These are phyloP conservation scores for Strigamia crassipes DNA, from an alignment of 2,888 invertebrate genomes.

Conservation along the genomic window DNA sequence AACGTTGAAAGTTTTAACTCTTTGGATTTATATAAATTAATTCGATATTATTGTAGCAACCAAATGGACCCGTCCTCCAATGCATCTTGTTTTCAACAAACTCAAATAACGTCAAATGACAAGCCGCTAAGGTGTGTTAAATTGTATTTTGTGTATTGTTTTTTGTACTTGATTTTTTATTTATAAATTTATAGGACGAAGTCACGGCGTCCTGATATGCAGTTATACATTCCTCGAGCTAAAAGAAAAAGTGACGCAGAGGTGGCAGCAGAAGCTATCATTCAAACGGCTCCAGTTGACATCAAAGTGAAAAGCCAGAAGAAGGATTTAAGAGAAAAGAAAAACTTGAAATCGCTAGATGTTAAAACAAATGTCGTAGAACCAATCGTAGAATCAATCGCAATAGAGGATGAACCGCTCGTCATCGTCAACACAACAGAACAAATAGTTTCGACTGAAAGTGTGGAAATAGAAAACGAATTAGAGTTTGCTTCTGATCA, in stretches of 20 bases:
- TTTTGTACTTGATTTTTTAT: background rate
- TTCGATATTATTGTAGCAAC: background rate
- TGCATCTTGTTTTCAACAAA: background rate
- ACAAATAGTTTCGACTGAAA: background rate
- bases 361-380: background rate
- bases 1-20: background rate
- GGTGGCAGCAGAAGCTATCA: slow-evolving; percentile 48
- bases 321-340: background rate
- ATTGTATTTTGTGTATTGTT: background rate
- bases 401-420: background rate
- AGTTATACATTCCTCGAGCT: slow-evolving; percentile 77
- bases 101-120: background rate
- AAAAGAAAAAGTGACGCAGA: slow-evolving; percentile 52
- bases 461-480: background rate
- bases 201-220: slow-evolving; percentile 72
- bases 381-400: background rate
- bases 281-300: background rate
- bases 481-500: background rate
- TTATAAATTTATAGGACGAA: slow-evolving; percentile 43
- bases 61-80: background rate
- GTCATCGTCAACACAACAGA: background rate
- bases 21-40: background rate
- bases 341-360: background rate
- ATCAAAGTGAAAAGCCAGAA: background rate
- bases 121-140: background rate